Base-by-base conservation (phyloP, 2,113 vertebrate species). In the Gavialis gangeticus region DNA sequence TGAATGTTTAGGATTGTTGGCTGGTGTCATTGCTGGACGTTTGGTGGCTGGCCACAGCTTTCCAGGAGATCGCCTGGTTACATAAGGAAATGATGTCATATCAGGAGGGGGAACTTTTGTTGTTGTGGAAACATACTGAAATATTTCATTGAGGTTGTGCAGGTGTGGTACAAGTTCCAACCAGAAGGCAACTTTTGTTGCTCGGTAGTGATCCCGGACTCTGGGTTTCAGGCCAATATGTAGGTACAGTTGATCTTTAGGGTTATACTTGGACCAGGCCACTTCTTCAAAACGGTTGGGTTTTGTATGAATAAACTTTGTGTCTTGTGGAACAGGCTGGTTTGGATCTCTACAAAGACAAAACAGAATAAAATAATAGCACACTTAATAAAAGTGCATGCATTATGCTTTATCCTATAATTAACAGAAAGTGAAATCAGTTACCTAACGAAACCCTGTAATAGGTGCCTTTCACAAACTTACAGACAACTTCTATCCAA, bases 161-260 rank as follows among this genome's bases (percentile, higher is more conserved):
- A 99, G 97, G 75, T 99, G 99, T 0, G 99, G 99, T 1, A 99
- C 99, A 0, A 99, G 98, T 63, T 99, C 99, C 79, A 99, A 88
- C 99, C 99, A 99, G 97, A 99, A 99, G 4, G 99, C 99, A 2
- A 99, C 99, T 93, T 99, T 99, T 19, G 99, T 99, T 7, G 99
- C 99, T 0, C 99, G 98, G 91, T 99, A 99, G 88, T 99, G 99
- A 87, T 99, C 99, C 12, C 99, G 96, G 46, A 99, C 99, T 14
- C 99, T 95, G 1, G 99, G 99, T 81, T 99, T 99, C 75, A 99
- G 98, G 30, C 99, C 99, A 3, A 99, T 99, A 89, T 99, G 99
- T 34, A 99, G 98, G 92, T 99, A 99, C 19, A 99, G 98, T 96
- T 99, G 99, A 94, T 99, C 99, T 91, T 99, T 99, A 63, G 99